Conservation (phyloP, 2,113 vertebrate species). For the Rhinolophus sinicus region DNA sequence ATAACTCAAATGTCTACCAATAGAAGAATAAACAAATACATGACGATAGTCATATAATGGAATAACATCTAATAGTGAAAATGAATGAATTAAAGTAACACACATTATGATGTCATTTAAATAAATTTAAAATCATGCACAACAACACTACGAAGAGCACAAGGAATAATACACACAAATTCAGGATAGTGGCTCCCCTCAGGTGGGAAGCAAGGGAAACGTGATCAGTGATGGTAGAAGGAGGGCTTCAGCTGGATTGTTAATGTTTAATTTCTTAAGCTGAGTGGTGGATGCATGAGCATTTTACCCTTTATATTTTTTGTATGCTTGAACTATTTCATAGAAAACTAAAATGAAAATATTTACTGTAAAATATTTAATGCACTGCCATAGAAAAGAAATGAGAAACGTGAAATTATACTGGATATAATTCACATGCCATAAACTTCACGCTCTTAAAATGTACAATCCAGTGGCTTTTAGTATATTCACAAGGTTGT, state of each 20-base stretch:
- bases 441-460: slow-evolving; percentile 19
- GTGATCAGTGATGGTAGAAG: background rate
- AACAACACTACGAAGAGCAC: background rate
- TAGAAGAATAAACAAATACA: background rate
- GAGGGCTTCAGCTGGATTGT: background rate
- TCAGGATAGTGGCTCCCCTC: background rate
- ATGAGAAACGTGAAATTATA: background rate
- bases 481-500: background rate
- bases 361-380: background rate
- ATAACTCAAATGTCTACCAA: background rate
- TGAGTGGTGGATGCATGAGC: background rate
- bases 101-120: background rate
- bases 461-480: background rate
- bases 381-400: background rate
- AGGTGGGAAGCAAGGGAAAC: background rate
- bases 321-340: background rate
- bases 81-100: background rate
- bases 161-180: background rate
- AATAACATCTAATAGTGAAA: background rate
- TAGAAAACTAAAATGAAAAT: background rate
- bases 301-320: background rate
- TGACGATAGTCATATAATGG: background rate
- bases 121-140: background rate
- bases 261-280: background rate
- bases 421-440: background rate